A percentile compares a stretch with the other conserved stretches of the same genome.
Conservation (phyloP, 30 jellyfish, hydroid and myxozoan genomes). For the Cassiopea andromeda region DNA sequence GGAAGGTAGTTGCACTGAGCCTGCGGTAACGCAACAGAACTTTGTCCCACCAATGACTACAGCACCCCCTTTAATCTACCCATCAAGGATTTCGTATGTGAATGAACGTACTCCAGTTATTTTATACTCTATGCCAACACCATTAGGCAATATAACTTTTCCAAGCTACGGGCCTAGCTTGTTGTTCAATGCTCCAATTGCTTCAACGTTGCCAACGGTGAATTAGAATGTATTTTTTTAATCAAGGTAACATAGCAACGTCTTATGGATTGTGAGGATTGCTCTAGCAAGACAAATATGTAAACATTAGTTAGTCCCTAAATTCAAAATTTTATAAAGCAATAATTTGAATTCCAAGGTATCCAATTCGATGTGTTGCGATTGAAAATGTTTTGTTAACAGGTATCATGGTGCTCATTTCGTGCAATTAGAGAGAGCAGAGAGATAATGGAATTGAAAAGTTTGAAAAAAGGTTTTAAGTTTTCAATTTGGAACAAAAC, state of each 20-base stretch:
- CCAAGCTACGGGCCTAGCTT: constrained; percentile 52
- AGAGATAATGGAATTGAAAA: background rate
- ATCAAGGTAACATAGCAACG: no score
- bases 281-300: background rate
- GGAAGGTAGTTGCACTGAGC: constrained; percentile 1
- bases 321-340: no score
- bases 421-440: background rate
- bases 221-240: background rate
- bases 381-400: background rate
- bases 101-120: constrained; percentile 39
- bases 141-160: constrained; percentile 49
- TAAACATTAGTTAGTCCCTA: background rate
- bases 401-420: background rate
- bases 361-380: background rate
- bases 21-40: constrained; percentile 15
- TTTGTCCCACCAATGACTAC: constrained; percentile 20
- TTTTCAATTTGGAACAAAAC: background rate
- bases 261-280: background rate
- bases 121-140: constrained; percentile 51
- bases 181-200: constrained; percentile 22
- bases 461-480: background rate
- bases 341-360: background rate
- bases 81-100: constrained; percentile 19
- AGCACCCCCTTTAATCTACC: constrained; percentile 46
- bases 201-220: constrained; percentile 17